phyloP scores from a whole-genome alignment of 2,113 vertebrate species.

The Corvus cornix region DNA sequence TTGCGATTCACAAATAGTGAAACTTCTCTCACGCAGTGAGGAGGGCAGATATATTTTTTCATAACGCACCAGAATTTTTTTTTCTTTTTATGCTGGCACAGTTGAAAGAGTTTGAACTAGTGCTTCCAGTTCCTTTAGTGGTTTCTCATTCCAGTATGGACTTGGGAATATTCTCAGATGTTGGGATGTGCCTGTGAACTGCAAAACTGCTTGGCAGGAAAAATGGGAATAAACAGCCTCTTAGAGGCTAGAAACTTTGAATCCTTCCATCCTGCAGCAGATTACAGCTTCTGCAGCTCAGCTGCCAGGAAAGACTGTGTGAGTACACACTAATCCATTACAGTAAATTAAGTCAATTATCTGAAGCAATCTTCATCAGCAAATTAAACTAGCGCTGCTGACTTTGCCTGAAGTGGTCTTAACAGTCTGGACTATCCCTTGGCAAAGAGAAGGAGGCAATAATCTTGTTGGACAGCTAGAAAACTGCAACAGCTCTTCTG shows the following conservation, averaged over 20 bases:
- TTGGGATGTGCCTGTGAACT: not conserved
- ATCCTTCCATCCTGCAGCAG: not conserved
- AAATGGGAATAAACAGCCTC: not conserved
- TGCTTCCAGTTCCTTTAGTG: not conserved
- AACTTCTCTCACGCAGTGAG: not conserved
- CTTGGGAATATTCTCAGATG: not conserved
- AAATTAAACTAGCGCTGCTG: not conserved
- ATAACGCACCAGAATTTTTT: not conserved
- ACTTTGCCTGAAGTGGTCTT: not conserved
- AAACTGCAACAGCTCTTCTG: not conserved
- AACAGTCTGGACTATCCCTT: not conserved
- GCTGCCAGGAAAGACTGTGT: not conserved
- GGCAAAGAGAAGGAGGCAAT: not conserved
- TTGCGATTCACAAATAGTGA: not conserved
- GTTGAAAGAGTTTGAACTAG: not conserved
- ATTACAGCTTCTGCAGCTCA: not conserved
- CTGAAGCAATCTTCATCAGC: not conserved
- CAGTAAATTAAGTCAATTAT: slow-evolving; percentile 15
- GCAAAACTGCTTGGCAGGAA: not conserved
- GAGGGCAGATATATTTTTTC: not conserved
- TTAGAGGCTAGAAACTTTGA: not conserved
- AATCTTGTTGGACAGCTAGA: not conserved
- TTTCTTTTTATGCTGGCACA: not conserved
- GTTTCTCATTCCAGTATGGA: not conserved
- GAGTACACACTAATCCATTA: slow-evolving; percentile 6